Percentiles rank a stretch among this genome's conserved stretches.
These are phyloP conservation scores for Harpagifer antarcticus DNA, from an alignment of 2,797 vertebrate species.

Conservation along the genomic window DNA sequence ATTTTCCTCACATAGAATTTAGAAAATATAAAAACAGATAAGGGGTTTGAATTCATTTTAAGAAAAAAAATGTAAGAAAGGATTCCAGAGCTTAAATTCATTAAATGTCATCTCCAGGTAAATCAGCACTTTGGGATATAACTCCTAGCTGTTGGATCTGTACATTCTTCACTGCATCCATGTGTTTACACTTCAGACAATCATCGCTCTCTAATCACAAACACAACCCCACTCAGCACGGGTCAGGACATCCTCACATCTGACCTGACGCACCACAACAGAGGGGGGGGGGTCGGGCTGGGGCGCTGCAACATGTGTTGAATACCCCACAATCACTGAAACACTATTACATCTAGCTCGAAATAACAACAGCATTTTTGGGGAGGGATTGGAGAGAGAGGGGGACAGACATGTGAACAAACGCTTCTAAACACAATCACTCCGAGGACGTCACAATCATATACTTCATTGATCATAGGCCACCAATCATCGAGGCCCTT, in stretches of 20 bases:
- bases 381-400: not conserved
- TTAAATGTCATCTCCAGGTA: not conserved
- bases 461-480: not conserved
- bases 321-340: not conserved
- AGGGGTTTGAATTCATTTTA: conserved; percentile 10
- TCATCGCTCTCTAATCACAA: conserved; percentile 28
- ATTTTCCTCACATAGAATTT: not conserved
- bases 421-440: not conserved
- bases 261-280: not conserved
- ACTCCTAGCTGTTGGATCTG: conserved; percentile 10
- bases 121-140: not conserved
- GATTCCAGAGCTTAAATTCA: not conserved
- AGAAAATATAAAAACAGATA: conserved; percentile 31
- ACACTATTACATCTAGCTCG: not conserved
- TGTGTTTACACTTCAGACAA: conserved; percentile 36
- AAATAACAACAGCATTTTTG: conserved; percentile 4
- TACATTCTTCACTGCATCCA: conserved; percentile 5
- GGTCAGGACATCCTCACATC: conserved; percentile 20
- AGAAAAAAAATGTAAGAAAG: not conserved
- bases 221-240: conserved; percentile 17
- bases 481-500: not conserved
- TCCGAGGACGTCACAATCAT: not conserved
- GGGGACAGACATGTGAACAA: not conserved
- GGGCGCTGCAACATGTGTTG: not conserved
- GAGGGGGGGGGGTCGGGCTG: not conserved